Conservation (phyloP, 2,888 invertebrate genomes). For the Drosophila histrio region DNA sequence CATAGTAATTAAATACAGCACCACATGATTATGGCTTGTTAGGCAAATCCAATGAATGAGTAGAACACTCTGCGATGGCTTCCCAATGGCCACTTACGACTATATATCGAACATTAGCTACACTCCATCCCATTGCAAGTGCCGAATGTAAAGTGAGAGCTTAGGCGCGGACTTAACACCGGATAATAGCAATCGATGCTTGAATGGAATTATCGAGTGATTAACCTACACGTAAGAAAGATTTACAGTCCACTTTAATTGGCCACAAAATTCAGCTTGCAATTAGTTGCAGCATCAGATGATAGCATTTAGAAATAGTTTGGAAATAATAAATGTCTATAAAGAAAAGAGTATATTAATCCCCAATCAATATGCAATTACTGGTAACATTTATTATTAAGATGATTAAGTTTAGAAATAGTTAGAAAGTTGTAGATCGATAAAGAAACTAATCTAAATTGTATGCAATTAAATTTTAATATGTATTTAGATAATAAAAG, state of each 20-base stretch:
- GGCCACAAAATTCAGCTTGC: neutral
- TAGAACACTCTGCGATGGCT: slow-evolving; percentile 47
- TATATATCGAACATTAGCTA: slow-evolving; percentile 51
- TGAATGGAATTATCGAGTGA: slow-evolving; percentile 23
- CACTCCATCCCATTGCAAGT: slow-evolving; percentile 35
- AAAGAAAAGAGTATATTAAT: neutral
- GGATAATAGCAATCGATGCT: slow-evolving; percentile 31
- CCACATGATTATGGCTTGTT: slow-evolving; percentile 78
- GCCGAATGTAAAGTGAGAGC: slow-evolving; percentile 43
- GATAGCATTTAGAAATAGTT: neutral
- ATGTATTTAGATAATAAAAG: neutral
- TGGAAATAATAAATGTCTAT: neutral
- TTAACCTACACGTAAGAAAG: slow-evolving; percentile 1
- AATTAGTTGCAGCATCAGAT: neutral
- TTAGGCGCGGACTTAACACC: slow-evolving; percentile 45
- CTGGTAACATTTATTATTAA: too few species aligned
- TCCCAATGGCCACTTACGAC: slow-evolving; percentile 52
- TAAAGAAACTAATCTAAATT: too few species aligned
- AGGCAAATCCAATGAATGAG: slow-evolving; percentile 73
- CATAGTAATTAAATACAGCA: slow-evolving; percentile 75
- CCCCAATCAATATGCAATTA: too few species aligned
- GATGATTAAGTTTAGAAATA: too few species aligned
- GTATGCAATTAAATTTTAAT: too few species aligned
- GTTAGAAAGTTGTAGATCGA: too few species aligned
- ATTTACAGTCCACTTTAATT: slow-evolving; percentile 3